Evolutionary conservation across 2,797 vertebrate genomes (phyloP).

Genomic region (Margarornis squamiger): DNA sequence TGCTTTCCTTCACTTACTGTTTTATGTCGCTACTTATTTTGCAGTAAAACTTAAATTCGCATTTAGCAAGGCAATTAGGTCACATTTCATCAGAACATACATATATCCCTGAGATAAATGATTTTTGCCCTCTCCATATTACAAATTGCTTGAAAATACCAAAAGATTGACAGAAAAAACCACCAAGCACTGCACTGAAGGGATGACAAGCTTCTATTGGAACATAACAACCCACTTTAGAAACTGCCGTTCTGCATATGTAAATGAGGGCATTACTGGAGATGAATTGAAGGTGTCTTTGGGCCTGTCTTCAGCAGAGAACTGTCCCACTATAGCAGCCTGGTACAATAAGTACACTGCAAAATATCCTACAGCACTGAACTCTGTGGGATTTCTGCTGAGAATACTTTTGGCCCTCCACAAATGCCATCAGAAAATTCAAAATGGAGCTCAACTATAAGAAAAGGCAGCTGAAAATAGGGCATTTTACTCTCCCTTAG

Average conservation of each 20-base stretch:
- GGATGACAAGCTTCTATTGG: background rate
- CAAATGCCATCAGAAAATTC: background rate
- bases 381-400: background rate
- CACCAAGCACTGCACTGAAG: background rate
- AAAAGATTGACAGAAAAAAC: background rate
- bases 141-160: background rate
- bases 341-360: rapidly evolving
- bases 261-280: background rate
- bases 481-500: background rate
- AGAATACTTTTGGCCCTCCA: background rate
- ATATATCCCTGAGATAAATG: background rate
- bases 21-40: background rate
- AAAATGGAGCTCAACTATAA: background rate
- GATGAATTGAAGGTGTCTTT: background rate
- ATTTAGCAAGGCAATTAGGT: background rate
- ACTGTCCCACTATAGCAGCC: background rate
- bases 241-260: background rate
- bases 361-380: background rate
- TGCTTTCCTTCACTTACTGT: background rate
- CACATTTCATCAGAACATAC: background rate
- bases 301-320: background rate
- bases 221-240: background rate
- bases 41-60: background rate
- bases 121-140: background rate
- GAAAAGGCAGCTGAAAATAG: background rate